Base-by-base conservation (phyloP, 2,888 invertebrate species). In the Spisula subtruncata region DNA sequence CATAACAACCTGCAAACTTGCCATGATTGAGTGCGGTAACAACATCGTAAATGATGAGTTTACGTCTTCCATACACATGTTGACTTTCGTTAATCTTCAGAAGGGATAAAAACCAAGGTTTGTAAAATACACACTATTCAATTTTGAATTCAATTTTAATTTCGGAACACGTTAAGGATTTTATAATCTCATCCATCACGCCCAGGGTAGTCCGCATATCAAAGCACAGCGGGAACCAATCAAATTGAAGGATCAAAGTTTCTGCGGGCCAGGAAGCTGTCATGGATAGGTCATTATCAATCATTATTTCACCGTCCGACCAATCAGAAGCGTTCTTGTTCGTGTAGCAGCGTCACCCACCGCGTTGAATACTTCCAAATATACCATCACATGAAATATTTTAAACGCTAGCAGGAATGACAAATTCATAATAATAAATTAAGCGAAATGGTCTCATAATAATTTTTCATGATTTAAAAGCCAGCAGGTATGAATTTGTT, bases 191-290 rank as follows among this genome's bases (percentile, higher is more conserved):
- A 91, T 90, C 90, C 81, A 88, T 90, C 91, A 90, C 88, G 18
- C 90, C 51, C 6, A 71, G 25, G 75, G 84, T 71, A 60, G 48
- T 32, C 75, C 66, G 29, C 48, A 81, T 71, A 88, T 92, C 91
- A 92, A 92, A 92, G 92, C 92, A 80, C 92, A 90, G 91, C 89
- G 80, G 89, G 91, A 75, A 80, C 89, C 90, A 87, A 89, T 88
- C 88, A 82, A 79, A 89, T 66, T 88, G 85, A 82, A 79, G 82
- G 92, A 92, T 92, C 92, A 92, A 92, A 92, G 92, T 83, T 86
- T 60, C 87, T 85, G 87, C 89, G 81, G 83, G 41, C 87, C 89
- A 60, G 92, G 91, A 87, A 86, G 82, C 86, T 90, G 89, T 87
- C 91, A 90, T 41, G 86, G 66, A 81, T 87, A 90, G 89, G 85